A percentile compares a stretch with the other conserved stretches of the same genome.
Evolutionary conservation across 2,888 invertebrate species (phyloP).

Genomic region (Chouioia cunea): DNA sequence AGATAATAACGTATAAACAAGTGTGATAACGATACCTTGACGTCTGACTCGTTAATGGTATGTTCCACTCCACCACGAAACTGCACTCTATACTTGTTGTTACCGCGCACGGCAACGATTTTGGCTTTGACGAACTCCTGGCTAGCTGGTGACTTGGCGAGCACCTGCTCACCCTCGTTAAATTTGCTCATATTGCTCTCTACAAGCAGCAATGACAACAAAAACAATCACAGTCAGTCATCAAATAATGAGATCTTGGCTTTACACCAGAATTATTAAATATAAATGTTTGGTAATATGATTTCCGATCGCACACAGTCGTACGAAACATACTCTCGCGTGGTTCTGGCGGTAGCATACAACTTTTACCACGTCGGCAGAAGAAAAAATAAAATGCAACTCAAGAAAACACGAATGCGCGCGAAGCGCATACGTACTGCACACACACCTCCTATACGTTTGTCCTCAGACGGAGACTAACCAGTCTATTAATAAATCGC

Average conservation of each 20-base stretch:
- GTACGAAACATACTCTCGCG: neutral
- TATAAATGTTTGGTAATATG: too few relatives aligned
- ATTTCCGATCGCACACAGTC: too few relatives aligned
- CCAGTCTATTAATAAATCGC: too few relatives aligned
- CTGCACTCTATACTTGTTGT: conserved; percentile 58
- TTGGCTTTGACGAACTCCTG: conserved; percentile 56
- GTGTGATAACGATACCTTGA: conserved; percentile 54
- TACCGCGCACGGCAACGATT: conserved; percentile 52
- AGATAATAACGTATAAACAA: neutral
- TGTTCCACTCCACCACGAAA: conserved; percentile 59
- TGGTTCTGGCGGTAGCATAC: too few relatives aligned
- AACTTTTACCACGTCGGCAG: neutral
- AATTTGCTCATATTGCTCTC: conserved; percentile 54
- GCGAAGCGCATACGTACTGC: too few relatives aligned
- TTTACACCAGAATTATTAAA: too few relatives aligned
- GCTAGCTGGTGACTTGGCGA: conserved; percentile 58
- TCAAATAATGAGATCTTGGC: too few relatives aligned
- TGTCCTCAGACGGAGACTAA: too few relatives aligned
- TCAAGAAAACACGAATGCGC: conserved; percentile 1
- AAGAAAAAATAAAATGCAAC: neutral
- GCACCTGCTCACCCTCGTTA: conserved; percentile 60
- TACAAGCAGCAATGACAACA: conserved; percentile 10
- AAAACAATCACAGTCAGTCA: neutral
- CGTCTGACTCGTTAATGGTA: conserved; percentile 53
- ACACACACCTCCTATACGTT: too few relatives aligned